A percentile compares a stretch with the other conserved stretches of the same genome.
Conservation (phyloP, 1,140 invertebrate species). For the Hestina assimilis region DNA sequence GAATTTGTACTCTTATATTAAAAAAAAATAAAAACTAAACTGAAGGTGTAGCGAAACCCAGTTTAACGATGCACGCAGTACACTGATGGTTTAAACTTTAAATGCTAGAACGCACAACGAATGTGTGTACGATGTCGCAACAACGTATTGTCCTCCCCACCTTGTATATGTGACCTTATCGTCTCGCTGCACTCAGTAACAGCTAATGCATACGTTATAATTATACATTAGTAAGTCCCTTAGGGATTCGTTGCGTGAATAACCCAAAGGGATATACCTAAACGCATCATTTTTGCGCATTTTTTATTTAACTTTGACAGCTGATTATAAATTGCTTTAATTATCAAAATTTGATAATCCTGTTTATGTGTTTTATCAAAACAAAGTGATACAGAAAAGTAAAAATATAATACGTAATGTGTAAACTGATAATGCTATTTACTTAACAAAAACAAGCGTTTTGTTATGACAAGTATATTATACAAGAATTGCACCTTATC, state of each 20-base stretch:
- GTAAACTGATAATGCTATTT: too few species aligned
- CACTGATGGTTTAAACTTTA: constrained; percentile 15
- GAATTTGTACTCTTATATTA: constrained; percentile 43
- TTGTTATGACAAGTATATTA: too few species aligned
- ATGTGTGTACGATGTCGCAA: constrained; percentile 45
- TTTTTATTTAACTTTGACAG: too few species aligned
- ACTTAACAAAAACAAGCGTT: too few species aligned
- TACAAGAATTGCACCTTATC: too few species aligned
- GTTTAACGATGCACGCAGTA: constrained; percentile 19
- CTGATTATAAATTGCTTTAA: too few species aligned
- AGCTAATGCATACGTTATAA: constrained; percentile 45
- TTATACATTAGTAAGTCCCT: constrained; percentile 14
- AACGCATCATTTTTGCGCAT: too few species aligned
- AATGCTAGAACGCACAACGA: constrained; percentile 26
- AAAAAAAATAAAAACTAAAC: constrained; percentile 43
- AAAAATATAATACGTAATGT: too few species aligned
- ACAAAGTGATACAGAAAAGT: too few species aligned
- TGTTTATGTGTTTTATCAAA: background rate
- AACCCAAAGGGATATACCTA: too few species aligned
- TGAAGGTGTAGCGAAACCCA: constrained; percentile 30
- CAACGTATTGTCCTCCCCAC: constrained; percentile 55
- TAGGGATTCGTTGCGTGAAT: background rate
- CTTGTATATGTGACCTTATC: constrained; percentile 67
- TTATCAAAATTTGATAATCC: background rate
- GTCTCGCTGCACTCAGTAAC: constrained; percentile 63